Conservation (phyloP, 1,140 invertebrate genomes). For the Heliothis virescens region DNA sequence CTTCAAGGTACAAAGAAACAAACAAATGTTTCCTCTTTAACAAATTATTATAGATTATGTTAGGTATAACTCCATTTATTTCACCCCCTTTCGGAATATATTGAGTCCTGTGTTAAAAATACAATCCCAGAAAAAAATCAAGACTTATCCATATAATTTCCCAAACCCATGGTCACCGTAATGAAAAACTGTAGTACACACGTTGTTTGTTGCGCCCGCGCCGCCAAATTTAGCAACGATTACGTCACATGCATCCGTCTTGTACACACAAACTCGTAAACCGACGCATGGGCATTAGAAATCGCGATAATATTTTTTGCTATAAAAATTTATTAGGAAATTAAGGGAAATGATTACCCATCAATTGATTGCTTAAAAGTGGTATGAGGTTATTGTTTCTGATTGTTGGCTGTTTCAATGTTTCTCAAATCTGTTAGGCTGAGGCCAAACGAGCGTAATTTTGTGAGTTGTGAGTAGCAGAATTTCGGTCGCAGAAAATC, state of each 20-base stretch:
- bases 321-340: constrained; percentile 20
- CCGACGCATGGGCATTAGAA: constrained; percentile 24
- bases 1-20: too few species aligned
- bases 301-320: constrained; percentile 14
- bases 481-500: too few species aligned
- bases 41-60: too few species aligned
- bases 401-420: too few species aligned
- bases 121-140: background rate
- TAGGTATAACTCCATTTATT: too few species aligned
- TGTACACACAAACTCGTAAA: constrained; percentile 37
- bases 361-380: background rate
- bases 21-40: too few species aligned
- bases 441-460: too few species aligned
- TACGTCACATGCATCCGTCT: constrained; percentile 53
- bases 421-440: too few species aligned
- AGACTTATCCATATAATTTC: background rate
- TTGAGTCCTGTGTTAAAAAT: too few species aligned
- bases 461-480: too few species aligned
- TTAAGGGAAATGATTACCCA: background rate
- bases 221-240: constrained; percentile 61
- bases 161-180: constrained; percentile 40
- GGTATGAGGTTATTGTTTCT: background rate
- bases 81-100: too few species aligned
- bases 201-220: constrained; percentile 43
- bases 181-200: constrained; percentile 48